Evolutionary conservation across 2,888 invertebrate species (phyloP), one percentile per base, ranked within the genome.

Genomic region (Patella caerulea): DNA sequence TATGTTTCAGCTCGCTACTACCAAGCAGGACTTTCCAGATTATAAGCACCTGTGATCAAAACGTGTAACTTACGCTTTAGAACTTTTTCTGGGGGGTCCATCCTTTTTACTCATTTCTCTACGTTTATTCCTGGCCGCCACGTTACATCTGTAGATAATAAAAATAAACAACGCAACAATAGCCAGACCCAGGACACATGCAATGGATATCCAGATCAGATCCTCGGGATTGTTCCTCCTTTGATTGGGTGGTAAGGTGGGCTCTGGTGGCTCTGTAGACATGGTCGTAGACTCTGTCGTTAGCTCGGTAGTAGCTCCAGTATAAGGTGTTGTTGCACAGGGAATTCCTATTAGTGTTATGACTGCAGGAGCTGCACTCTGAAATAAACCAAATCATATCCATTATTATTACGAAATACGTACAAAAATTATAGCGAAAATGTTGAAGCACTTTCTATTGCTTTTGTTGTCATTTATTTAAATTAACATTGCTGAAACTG

Each of bases 241-340:
- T 65, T 65, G 19, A 65, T 65, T 65, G 9, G 65, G 65, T 24
- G 65, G 65, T 65, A 65, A 65, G 24, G 65, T 65, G 14, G 65
- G 65, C 14, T 24, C 19, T 12, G 65, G 65, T 65, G 24, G 14
- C 12, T 19, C 19, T 65, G 65, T 65, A 24, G 65, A 24, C 7
- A 24, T 19, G 3, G 65, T 19, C 11, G 12, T 14, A 65, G 19
- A 12, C 19, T 19, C 9, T 11, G 65, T 19, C 11, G 65, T n/a
- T 19, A 15, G 65, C 3, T 3, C 7, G 2, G 65, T 65, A 24
- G 24, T 24, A 65, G 65, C 19, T 65, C 19, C 11, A 24, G 24
- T 65, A 24, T 11, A 24, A 65, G 19, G 19, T 24, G 24, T 24
- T 24, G 65, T 65, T 12, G 65, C 19, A 65, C 65, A 65, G 3